Base-by-base conservation (phyloP, 2,888 invertebrate genomes). In the Onthophagus sagittarius region DNA sequence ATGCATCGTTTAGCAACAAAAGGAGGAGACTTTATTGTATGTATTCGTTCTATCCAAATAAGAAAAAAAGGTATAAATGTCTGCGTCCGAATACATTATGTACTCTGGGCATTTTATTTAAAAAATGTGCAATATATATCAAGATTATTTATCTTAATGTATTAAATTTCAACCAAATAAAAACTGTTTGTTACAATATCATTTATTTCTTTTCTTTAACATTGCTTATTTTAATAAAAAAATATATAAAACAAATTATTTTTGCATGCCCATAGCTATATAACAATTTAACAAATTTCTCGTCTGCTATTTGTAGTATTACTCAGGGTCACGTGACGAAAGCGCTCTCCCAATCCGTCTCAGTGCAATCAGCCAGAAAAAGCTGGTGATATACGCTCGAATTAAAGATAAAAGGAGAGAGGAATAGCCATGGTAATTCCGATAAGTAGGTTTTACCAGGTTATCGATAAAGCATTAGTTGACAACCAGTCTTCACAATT, bases 101-200 rank as follows among this genome's bases (percentile, higher is more conserved):
- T 67, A 31, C 31, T 67, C 31, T 32, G 67, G 67, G 31, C 31
- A 67, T 67, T 64, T 67, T 67, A 67, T 67, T 65, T 9, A 53
- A 67, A 67, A n/a, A 67, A 67, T 67, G 67, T 67, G 67, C 67
- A 67, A 67, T 67, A 67, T 67, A 67, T 67, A 67, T 31, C n/a
- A 31, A 67, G 67, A 67, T 31, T 67, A 67, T 67, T 67, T 67
- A 67, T 67, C 67, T 67, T 67, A 67, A 15, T 67, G 67, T 67
- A 67, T 67, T 67, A 67, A 67, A 67, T 67, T 67, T 67, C 23
- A 67, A 67, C 67, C 67, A 67, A 67, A 67, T 67, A 67, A 67
- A 64, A 31, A 67, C 32, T 67, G 67, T 67, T 67, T 67, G 67
- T 67, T 67, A 31, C 32, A 67, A 67, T 67, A 67, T 15, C 31